phyloP scores from a whole-genome alignment of 2,888 invertebrate species.

The Leptopilina syphax region DNA sequence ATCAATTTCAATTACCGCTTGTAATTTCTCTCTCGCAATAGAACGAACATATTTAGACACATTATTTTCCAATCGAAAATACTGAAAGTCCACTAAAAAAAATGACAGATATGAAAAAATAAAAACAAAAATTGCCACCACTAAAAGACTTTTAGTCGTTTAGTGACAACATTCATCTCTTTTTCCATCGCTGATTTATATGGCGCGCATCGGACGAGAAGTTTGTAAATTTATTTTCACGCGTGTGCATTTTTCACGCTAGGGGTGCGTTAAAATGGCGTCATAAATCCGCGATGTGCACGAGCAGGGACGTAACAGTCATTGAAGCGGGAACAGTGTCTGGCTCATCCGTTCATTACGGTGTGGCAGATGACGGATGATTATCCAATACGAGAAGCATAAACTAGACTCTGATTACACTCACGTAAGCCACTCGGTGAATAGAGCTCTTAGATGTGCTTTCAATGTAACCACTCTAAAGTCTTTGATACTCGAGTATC shows the following conservation, averaged over 20 bases:
- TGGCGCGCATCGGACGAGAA: slow-evolving; percentile 23
- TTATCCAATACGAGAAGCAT: slow-evolving; percentile 57
- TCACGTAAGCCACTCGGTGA: slow-evolving; percentile 27
- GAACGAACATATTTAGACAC: background rate
- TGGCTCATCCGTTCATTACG: slow-evolving; percentile 56
- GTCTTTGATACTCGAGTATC: background rate
- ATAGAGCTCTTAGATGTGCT: slow-evolving; percentile 15
- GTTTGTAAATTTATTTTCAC: slow-evolving; percentile 36
- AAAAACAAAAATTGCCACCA: background rate
- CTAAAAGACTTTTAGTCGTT: slow-evolving; percentile 36
- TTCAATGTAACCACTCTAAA: slow-evolving; percentile 33
- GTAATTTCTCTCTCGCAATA: background rate
- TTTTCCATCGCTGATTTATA: slow-evolving; percentile 33
- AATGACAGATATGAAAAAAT: slow-evolving; percentile 5
- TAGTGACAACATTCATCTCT: slow-evolving; percentile 35
- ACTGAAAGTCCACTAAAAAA: slow-evolving; percentile 2
- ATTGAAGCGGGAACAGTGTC: slow-evolving; percentile 31
- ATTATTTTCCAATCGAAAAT: slow-evolving; percentile 5
- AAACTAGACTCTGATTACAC: slow-evolving; percentile 58
- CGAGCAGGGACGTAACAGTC: slow-evolving; percentile 9
- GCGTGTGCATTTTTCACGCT: slow-evolving; percentile 38
- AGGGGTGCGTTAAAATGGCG: slow-evolving; percentile 28
- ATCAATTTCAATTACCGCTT: slow-evolving; percentile 6
- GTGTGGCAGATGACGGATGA: slow-evolving; percentile 57
- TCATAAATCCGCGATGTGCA: slow-evolving; percentile 36